Percentiles rank a stretch among this genome's conserved stretches.
Conservation (phyloP, 2,113 vertebrate genomes). For the Balaeniceps rex region DNA sequence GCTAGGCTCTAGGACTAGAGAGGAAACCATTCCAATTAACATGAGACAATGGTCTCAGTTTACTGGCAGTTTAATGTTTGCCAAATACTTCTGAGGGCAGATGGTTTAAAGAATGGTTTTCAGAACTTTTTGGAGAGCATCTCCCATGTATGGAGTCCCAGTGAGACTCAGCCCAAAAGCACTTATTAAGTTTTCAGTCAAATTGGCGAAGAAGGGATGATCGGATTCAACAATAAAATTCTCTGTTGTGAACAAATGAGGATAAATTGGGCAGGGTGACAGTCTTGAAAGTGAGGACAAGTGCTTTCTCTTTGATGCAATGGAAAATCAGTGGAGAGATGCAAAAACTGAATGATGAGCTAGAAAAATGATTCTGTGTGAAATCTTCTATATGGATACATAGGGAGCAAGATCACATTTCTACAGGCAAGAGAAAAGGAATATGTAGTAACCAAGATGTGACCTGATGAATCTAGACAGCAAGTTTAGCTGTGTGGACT, state of each 20-base stretch:
- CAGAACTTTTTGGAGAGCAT: fast-evolving
- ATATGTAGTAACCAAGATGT: background rate
- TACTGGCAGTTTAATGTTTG: background rate
- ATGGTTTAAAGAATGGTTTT: background rate
- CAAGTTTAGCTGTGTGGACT: background rate
- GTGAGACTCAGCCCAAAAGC: background rate
- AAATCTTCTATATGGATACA: background rate
- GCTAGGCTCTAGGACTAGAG: background rate
- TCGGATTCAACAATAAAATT: background rate
- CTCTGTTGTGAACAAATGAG: background rate
- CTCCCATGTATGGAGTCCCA: background rate
- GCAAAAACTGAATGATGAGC: background rate
- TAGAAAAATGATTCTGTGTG: background rate
- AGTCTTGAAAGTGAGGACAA: background rate
- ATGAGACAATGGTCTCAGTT: background rate
- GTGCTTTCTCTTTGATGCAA: background rate
- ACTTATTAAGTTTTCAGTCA: background rate
- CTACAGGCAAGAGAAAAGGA: background rate
- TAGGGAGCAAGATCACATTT: background rate
- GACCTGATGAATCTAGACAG: background rate
- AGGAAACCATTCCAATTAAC: background rate
- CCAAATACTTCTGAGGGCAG: background rate
- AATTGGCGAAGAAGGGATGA: background rate
- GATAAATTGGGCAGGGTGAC: background rate
- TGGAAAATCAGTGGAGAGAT: background rate